Evolutionary conservation across 1,140 invertebrate species (phyloP), one percentile per base, ranked within the genome.

Genomic region (Drosophila teissieri): DNA sequence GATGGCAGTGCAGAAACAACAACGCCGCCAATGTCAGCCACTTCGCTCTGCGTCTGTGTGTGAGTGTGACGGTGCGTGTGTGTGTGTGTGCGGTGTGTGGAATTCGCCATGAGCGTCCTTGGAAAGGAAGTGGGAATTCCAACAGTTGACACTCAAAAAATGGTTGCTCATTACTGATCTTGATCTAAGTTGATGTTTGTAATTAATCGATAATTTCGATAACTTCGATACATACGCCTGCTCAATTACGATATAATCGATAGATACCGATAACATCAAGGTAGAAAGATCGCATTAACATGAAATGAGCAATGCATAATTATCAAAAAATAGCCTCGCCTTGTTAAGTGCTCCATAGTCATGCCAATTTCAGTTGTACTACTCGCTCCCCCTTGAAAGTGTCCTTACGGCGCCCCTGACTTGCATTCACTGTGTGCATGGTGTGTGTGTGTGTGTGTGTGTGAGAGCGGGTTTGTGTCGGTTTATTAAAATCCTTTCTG

Each of bases 401-500:
- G 46, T 44, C 61, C 64, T 27, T 65, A 14, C 15, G 15, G 10
- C 60, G 62, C 40, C 64, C 17, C 15, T 68, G 64, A 27, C 10
- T 17, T 60, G 37, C 64, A 52, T n/a, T 31, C 36, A 3, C 19
- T 10, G 52, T 57, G 60, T 54, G 24, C n/a, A n/a, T n/a, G n/a
- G n/a, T 48, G 56, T 39, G 44, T 48, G 56, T 39, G 44, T 19
- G 19, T 57, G 60, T 54, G 24, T 57, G 60, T 54, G 24, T 48
- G 56, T 39, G 44, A 70, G 53, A 70, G 77, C 63, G 70, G 83
- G 61, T 63, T 90, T 83, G 76, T 78, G 86, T 73, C 80, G 88
- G 88, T 91, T 91, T 91, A 91, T 91, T 91, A 91, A 90, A 91
- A 91, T 91, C 88, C 88, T 88, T 91, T 91, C 82, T 80, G 88